Evolutionary conservation across 2,797 vertebrate species (phyloP), one percentile per base, ranked within the genome.

Genomic region (Gallinago solitaria): DNA sequence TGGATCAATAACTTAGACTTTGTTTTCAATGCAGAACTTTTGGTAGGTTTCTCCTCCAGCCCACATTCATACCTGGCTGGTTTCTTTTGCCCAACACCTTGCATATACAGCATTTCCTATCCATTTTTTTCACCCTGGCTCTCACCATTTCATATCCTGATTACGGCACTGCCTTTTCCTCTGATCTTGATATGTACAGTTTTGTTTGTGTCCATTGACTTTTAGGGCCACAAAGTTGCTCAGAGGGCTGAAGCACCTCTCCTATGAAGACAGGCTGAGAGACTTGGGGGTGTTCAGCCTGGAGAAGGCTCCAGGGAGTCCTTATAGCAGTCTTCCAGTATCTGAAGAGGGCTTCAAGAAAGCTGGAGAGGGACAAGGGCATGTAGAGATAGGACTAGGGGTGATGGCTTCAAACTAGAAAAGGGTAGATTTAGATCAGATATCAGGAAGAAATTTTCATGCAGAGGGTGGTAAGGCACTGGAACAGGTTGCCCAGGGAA

Each of bases 131-230:
- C 59, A 19, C 12, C 30, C 18, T n/a, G 25, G 7, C 39, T 68
- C 56, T 47, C 43, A 33, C 16, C 4, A 2, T 27, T 61, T 45
- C 5, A 0, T n/a, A 28, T 12, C 51, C 27, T 16, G 17, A 51
- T 39, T 13, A 51, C 3, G 0, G n/a, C 32, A 17, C 8, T 35
- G 23, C 45, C 33, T 35, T 35, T 16, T 63, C 17, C 33, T 33
- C 12, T 21, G 3, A 32, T 67, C 30, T 17, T 19, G 23, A 7
- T 15, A 32, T 0, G 1, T 3, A 30, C 2, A 7, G 50, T 27
- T 75, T 79, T 64, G 24, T 20, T 27, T 32, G 9, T 5, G 27
- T 12, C 45, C 35, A 32, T 1, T 9, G 24, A 35, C 33, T 25
- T 25, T 59, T 35, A 35, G 33, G 33, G 57, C 14, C 33, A 59